Conservation (phyloP, 2,888 invertebrate genomes). For the Tortrix viridana region DNA sequence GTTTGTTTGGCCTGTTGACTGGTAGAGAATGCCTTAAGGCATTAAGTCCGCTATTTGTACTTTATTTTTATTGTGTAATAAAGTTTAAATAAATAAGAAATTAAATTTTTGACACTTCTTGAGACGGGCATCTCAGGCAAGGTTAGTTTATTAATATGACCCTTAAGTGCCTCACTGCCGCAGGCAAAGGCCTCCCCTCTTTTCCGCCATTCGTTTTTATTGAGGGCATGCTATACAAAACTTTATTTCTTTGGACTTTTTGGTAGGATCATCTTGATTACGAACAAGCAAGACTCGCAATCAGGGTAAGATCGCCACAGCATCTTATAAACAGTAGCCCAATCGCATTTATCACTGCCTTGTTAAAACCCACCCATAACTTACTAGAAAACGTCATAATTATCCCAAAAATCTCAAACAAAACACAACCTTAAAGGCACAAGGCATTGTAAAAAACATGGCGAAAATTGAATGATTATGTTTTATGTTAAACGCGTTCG, state of each 20-base stretch:
- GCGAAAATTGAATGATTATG: conserved; percentile 53
- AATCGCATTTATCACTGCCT: conserved; percentile 40
- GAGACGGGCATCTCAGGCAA: too few relatives aligned
- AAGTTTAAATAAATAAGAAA: too few relatives aligned
- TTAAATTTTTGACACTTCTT: too few relatives aligned
- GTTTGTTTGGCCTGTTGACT: too few relatives aligned
- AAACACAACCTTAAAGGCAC: conserved; percentile 45
- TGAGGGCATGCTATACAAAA: too few relatives aligned
- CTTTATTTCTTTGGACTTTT: neutral
- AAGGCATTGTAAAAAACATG: conserved; percentile 44
- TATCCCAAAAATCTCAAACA: conserved; percentile 39
- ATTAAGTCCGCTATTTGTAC: too few relatives aligned
- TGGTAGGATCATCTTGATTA: conserved; percentile 24
- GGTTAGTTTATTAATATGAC: too few relatives aligned
- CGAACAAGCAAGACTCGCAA: conserved; percentile 2
- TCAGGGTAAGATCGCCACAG: conserved; percentile 23
- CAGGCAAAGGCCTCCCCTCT: too few relatives aligned
- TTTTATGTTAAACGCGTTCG: conserved; percentile 47
- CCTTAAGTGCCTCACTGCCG: too few relatives aligned
- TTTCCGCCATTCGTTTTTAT: too few relatives aligned
- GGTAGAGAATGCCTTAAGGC: too few relatives aligned
- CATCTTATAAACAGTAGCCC: conserved; percentile 28
- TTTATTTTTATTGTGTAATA: too few relatives aligned
- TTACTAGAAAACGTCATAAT: conserved; percentile 44
- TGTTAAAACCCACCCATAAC: conserved; percentile 49